Percentiles rank a stretch among this genome's conserved stretches.
Conservation (phyloP, 2,888 invertebrate genomes). For the Coenonympha arcania region DNA sequence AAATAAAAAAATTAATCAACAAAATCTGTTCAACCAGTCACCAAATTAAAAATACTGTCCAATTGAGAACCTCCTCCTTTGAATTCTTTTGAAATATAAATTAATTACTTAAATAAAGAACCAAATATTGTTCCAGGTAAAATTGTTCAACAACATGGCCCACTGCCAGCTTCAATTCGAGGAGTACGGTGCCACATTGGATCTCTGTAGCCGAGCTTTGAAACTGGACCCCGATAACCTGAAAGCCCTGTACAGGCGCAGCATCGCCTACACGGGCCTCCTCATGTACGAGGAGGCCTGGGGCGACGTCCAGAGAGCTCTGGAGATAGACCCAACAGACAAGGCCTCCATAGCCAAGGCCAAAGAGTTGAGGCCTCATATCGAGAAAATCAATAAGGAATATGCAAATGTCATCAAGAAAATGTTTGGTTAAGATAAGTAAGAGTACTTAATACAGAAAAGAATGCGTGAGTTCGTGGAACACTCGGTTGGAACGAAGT, state of each 20-base stretch:
- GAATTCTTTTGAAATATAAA: no score
- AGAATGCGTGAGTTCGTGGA: no score
- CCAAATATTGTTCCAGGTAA: constrained; percentile 54
- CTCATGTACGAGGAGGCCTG: constrained; percentile 79
- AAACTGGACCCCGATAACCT: constrained; percentile 83
- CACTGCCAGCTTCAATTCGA: constrained; percentile 82
- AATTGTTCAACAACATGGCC: constrained; percentile 86
- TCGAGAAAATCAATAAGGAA: constrained; percentile 75
- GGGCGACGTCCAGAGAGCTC: constrained; percentile 69
- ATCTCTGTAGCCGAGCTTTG: constrained; percentile 84
- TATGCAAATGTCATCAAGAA: constrained; percentile 75
- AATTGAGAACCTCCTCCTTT: no score
- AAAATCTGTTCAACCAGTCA: no score
- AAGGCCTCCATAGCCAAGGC: constrained; percentile 76
- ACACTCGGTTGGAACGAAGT: no score
- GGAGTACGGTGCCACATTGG: constrained; percentile 78
- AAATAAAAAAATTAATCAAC: no score
- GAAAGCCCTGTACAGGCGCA: constrained; percentile 91
- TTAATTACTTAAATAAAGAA: neutral
- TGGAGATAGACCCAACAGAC: constrained; percentile 78
- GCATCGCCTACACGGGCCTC: constrained; percentile 79
- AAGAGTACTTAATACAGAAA: no score
- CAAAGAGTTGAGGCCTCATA: constrained; percentile 67
- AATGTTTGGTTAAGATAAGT: constrained; percentile 55
- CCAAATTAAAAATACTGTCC: no score